Evolutionary conservation across 1,140 invertebrate genomes (phyloP), one percentile per base, ranked within the genome.

Genomic region (Bombus turneri): DNA sequence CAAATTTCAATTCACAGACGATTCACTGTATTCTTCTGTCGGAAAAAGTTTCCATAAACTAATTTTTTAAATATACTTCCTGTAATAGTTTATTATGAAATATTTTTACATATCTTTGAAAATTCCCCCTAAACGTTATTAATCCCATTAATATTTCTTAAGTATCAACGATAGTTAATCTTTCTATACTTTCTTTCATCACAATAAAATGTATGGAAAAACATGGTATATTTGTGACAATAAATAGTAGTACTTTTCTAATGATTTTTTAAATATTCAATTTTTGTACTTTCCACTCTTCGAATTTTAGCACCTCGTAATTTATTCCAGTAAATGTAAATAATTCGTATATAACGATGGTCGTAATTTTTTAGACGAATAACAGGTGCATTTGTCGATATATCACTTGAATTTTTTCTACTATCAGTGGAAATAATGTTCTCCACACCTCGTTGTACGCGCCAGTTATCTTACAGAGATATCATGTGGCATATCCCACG

Each of bases 1-100:
- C 91, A 91, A 94, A 93, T 93, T 93, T 94, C 87, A 87, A 83
- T 90, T 88, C 73, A 68, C 10, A 10, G 10, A 53, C 8, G 57
- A 18, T 57, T 68, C 31, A 10, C 64, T 3, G 28, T 53, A 53
- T 22, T 0, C 6, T 53, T 53, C 47, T 53, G 47, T 22, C n/a
- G 31, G 25, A 37, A 37, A 59, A 59, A 59, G 3, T 59, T 59
- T 59, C 28, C 28, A 28, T 59, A 28, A 28, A 59, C 57, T 59
- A 59, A 9, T 10, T 59, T 59, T 59, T 28, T 59, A 28, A 53
- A 59, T 59, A 28, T 59, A 3, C 3, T 59, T 59, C 57, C 25
- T 28, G 57, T 28, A 28, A 15, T 64, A 64, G 4, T 31, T 31
- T 64, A 31, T 64, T 13, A n/a, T 5, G 0, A 64, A 64, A 64